Conservation (phyloP, 2,113 vertebrate genomes). For the Blennius ocellaris region DNA sequence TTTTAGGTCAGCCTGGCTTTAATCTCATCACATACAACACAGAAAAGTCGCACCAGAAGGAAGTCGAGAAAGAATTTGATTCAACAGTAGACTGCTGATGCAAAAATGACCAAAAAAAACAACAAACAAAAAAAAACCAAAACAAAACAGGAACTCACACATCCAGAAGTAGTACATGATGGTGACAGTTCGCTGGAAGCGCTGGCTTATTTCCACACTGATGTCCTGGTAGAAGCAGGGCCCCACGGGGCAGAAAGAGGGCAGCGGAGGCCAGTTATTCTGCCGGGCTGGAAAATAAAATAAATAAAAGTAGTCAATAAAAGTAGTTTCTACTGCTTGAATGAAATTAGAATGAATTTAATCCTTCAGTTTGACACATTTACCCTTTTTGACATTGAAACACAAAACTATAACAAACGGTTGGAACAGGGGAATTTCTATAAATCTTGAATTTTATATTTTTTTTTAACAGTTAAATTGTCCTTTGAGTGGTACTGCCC, state of each 20-base stretch:
- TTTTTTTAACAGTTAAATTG: neutral
- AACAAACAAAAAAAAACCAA: neutral
- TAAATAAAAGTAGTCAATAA: neutral
- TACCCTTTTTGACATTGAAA: too few species aligned
- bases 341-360: neutral
- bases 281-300: conserved; percentile 80
- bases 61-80: neutral
- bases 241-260: conserved; percentile 91
- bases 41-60: neutral
- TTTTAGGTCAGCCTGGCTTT: neutral
- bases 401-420: neutral
- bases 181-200: conserved; percentile 92
- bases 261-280: conserved; percentile 97
- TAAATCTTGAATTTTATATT: too few species aligned
- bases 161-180: conserved; percentile 98
- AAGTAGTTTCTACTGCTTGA: neutral
- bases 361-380: too few species aligned
- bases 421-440: neutral
- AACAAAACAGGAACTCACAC: conserved; percentile 82
- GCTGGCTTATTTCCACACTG: conserved; percentile 90
- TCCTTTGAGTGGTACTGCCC: neutral
- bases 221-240: conserved; percentile 99
- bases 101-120: neutral
- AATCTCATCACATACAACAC: neutral
- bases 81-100: neutral